A percentile compares a stretch with the other conserved stretches of the same genome.
phyloP scores from a whole-genome alignment of 2,888 invertebrate species.

The Willowsia nigromaculata region DNA sequence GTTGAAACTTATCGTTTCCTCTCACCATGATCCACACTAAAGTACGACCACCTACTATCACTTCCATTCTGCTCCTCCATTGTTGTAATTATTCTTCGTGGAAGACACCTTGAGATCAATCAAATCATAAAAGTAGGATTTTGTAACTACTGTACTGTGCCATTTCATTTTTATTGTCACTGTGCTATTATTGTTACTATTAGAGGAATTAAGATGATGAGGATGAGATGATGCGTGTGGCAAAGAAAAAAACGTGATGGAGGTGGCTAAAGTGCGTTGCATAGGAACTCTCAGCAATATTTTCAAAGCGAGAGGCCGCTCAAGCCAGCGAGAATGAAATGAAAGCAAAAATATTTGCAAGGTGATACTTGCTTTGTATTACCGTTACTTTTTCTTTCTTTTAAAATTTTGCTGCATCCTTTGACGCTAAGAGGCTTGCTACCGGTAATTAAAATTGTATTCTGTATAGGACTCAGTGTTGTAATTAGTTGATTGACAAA shows the following conservation, averaged over 20 bases:
- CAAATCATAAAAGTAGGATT: neutral
- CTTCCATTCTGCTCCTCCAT: neutral
- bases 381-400: slow-evolving; percentile 22
- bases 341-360: slow-evolving; percentile 10
- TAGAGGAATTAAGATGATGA: neutral
- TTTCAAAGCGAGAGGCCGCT: neutral
- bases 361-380: neutral
- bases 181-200: neutral
- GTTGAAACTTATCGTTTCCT: neutral
- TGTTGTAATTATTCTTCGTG: neutral
- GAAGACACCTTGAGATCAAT: slow-evolving; percentile 24
- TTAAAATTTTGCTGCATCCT: neutral
- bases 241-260: neutral
- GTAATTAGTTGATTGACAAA: slow-evolving; percentile 31
- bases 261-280: neutral
- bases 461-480: neutral
- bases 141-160: slow-evolving; percentile 7
- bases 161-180: slow-evolving; percentile 16
- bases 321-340: neutral
- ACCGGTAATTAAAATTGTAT: slow-evolving; percentile 17
- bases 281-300: neutral
- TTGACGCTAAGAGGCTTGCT: slow-evolving; percentile 6
- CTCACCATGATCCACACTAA: neutral
- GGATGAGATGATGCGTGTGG: neutral
- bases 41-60: neutral